Evolutionary conservation across 2,797 vertebrate genomes (phyloP).

Genomic region (Otolemur crassicaudatus): DNA sequence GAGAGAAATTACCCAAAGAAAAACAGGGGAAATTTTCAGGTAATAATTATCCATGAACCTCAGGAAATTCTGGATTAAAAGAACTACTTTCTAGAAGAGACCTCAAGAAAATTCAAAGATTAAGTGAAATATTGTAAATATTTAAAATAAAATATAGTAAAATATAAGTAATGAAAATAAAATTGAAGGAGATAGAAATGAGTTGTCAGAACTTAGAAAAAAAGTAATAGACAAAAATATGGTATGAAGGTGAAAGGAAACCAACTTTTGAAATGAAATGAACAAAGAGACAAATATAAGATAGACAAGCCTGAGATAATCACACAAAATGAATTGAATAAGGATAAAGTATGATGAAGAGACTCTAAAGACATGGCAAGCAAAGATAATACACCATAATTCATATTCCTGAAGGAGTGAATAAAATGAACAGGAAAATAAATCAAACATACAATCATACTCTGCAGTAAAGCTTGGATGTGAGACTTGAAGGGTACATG

Average conservation of each 20-base stretch:
- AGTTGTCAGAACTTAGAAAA: neutral
- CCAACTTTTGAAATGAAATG: neutral
- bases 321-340: neutral
- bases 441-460: neutral
- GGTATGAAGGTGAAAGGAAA: neutral
- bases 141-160: neutral
- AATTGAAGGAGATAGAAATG: neutral
- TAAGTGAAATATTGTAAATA: neutral
- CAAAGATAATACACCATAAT: neutral
- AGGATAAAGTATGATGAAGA: neutral
- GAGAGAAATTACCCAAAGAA: neutral
- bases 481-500: neutral
- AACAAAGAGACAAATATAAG: neutral
- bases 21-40: neutral
- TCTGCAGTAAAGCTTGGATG: neutral
- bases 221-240: neutral
- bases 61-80: neutral
- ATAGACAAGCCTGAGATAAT: neutral
- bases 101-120: neutral
- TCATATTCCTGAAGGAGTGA: neutral
- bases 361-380: neutral
- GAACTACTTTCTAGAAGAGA: neutral
- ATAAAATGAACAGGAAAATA: constrained; percentile 2
- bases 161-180: neutral
- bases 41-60: neutral